Evolutionary conservation across 1,140 invertebrate genomes (phyloP).

Genomic region (Berghia stephanieae): DNA sequence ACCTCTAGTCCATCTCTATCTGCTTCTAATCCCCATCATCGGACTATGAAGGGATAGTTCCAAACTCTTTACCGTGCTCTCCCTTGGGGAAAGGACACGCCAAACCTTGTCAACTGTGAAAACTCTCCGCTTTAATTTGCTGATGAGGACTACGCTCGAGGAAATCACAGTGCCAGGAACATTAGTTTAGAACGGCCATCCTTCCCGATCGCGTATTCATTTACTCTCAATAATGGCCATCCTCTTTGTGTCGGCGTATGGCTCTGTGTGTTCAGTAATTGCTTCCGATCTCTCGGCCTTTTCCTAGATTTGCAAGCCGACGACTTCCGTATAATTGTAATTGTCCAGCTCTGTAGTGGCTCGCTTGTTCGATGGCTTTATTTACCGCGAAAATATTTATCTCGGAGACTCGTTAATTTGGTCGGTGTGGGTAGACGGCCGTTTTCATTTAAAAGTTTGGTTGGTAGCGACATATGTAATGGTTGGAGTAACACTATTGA

Average conservation of each 20-base stretch:
- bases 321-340: constrained; percentile 16
- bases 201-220: constrained; percentile 8
- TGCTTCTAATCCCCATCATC: background rate
- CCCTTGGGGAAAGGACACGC: constrained; percentile 23
- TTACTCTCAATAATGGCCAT: constrained; percentile 25
- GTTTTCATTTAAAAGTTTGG: background rate
- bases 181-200: constrained; percentile 12
- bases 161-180: constrained; percentile 20
- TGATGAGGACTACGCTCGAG: constrained; percentile 31
- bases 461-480: background rate
- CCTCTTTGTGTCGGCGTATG: constrained; percentile 10
- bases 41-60: background rate
- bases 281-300: constrained; percentile 11
- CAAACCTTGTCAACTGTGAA: constrained; percentile 27
- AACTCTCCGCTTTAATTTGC: constrained; percentile 23
- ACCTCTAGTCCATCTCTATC: background rate
- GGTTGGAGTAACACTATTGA: too few species aligned
- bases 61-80: background rate
- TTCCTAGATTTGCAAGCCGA: constrained; percentile 11
- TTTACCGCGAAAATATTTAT: constrained; percentile 33
- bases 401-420: constrained; percentile 3
- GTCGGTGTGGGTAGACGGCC: background rate
- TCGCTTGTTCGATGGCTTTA: constrained; percentile 21
- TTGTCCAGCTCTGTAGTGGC: background rate
- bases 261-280: constrained; percentile 4